These are phyloP conservation scores for Megaustenia siamemsis DNA, from an alignment of 2,888 invertebrate species.

Conservation along the genomic window DNA sequence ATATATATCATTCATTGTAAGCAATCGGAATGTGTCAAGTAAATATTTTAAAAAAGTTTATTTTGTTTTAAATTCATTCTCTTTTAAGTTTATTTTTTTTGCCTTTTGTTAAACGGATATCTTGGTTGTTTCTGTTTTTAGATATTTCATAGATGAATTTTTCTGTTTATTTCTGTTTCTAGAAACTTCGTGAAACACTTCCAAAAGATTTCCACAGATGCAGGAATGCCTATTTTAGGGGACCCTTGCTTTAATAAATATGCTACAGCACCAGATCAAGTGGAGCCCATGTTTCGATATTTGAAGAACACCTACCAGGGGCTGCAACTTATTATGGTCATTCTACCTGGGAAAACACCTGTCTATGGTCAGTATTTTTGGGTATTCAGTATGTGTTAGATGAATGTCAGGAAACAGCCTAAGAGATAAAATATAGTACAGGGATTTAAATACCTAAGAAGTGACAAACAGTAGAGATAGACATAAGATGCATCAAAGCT, in stretches of 20 bases:
- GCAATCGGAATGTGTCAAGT: too few relatives aligned
- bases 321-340: constrained; percentile 97
- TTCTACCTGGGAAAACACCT: constrained; percentile 98
- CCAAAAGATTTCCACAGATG: constrained; percentile 99
- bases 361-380: constrained; percentile 90
- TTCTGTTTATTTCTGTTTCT: constrained; percentile 60
- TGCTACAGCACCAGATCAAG: constrained; percentile 99
- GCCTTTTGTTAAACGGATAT: too few relatives aligned
- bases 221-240: constrained; percentile 99
- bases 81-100: not conserved
- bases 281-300: constrained; percentile 99
- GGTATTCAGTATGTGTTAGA: too few relatives aligned
- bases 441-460: too few relatives aligned
- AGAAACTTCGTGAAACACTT: constrained; percentile 98
- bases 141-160: too few relatives aligned
- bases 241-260: constrained; percentile 98
- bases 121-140: too few relatives aligned
- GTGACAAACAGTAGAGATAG: too few relatives aligned
- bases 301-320: constrained; percentile 97
- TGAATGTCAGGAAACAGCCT: too few relatives aligned
- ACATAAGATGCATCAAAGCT: too few relatives aligned
- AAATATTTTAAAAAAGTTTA: not conserved
- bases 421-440: too few relatives aligned
- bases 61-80: not conserved
- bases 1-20: too few relatives aligned